Evolutionary conservation across 1,140 invertebrate species (phyloP).

Genomic region (Stegodyphus mimosarum): DNA sequence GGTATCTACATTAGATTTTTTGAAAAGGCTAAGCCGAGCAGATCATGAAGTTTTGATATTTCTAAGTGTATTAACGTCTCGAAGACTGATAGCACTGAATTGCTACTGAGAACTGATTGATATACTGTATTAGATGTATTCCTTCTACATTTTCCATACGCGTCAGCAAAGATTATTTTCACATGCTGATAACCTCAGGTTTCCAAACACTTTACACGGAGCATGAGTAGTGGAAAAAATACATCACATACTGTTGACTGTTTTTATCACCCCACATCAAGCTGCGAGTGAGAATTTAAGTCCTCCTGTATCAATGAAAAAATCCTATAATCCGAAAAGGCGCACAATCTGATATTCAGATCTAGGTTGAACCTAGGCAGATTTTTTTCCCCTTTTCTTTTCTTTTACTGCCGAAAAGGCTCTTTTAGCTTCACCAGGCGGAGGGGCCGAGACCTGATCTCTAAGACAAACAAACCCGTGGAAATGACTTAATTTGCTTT

Average conservation of each 20-base stretch:
- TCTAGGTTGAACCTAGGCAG: constrained; percentile 5
- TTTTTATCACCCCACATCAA: constrained; percentile 56
- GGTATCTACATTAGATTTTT: no score
- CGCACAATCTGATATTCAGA: constrained; percentile 60
- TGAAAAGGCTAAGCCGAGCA: no score
- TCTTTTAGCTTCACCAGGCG: background rate
- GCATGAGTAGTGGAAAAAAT: constrained; percentile 9
- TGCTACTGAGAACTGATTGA: no score
- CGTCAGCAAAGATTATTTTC: constrained; percentile 26
- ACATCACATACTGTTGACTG: constrained; percentile 25
- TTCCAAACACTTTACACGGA: background rate
- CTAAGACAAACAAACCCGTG: constrained; percentile 58
- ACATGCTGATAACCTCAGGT: constrained; percentile 20
- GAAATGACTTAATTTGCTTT: constrained; percentile 61
- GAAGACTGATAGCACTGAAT: no score
- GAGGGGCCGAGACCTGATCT: constrained; percentile 40
- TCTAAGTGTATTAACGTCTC: no score
- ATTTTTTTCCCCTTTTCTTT: background rate
- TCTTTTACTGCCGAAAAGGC: background rate
- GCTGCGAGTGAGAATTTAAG: constrained; percentile 49
- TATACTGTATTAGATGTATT: no score
- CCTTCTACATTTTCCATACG: no score
- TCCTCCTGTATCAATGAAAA: constrained; percentile 36
- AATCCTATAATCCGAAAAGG: constrained; percentile 35
- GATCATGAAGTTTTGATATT: no score